phyloP scores from a whole-genome alignment of 2,797 vertebrate species.

The Sebastes vulpes region DNA sequence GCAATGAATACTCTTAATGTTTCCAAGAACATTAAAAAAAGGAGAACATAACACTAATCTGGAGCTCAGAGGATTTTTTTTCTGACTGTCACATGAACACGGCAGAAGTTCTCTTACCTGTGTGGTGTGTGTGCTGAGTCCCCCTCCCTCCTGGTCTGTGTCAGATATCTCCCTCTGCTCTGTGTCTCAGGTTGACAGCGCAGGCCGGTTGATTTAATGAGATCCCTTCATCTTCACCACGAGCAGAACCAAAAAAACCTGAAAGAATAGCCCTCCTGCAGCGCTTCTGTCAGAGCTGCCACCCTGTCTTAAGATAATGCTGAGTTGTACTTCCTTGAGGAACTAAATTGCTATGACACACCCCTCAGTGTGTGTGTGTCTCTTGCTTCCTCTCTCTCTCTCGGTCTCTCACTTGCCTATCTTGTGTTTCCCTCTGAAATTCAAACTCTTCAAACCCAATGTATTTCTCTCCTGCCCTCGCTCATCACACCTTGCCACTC shows the following conservation, averaged over 20 bases:
- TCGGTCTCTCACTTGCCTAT: conserved; percentile 26
- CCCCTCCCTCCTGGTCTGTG: conserved; percentile 75
- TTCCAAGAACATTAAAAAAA: not conserved
- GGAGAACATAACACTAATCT: not conserved
- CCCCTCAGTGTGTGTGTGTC: conserved; percentile 73
- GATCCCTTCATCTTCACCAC: conserved; percentile 62
- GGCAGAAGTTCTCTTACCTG: conserved; percentile 79
- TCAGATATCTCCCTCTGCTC: conserved; percentile 54
- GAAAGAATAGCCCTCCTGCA: conserved; percentile 46
- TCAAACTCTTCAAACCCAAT: conserved; percentile 48
- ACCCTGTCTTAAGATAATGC: conserved; percentile 83
- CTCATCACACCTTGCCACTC: conserved; percentile 18
- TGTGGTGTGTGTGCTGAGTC: conserved; percentile 62
- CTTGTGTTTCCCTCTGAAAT: conserved; percentile 55
- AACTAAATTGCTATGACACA: conserved; percentile 89
- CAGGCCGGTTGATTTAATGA: conserved; percentile 54
- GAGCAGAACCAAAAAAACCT: conserved; percentile 16
- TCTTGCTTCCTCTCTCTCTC: conserved; percentile 49
- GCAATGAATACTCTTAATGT: not conserved
- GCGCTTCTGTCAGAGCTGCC: conserved; percentile 57
- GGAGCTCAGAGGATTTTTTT: not conserved
- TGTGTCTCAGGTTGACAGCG: conserved; percentile 68
- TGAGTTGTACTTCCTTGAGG: conserved; percentile 90
- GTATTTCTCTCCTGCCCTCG: conserved; percentile 8
- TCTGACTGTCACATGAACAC: not conserved